These are phyloP conservation scores for Echinarachnius parma DNA, from an alignment of 53 echinoderm and acorn worm species.

Conservation along the genomic window DNA sequence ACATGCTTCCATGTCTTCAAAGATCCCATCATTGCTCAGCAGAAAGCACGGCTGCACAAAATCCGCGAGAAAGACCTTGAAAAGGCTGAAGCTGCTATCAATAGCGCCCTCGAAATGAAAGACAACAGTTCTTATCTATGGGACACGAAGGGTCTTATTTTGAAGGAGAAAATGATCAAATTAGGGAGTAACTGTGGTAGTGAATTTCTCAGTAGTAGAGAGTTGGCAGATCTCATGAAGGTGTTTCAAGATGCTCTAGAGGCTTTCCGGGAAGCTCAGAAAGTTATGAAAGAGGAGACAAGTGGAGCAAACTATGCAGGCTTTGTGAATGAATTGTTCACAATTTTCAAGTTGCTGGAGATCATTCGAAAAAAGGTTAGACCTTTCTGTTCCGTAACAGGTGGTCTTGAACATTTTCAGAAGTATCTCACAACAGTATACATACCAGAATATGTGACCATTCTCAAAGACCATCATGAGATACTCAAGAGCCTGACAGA, in stretches of 20 bases:
- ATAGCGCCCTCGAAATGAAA: constrained; percentile 32
- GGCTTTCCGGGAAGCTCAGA: constrained; percentile 24
- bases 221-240: background rate
- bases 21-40: constrained; percentile 50
- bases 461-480: too few relatives aligned
- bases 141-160: constrained; percentile 69
- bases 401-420: background rate
- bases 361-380: constrained; percentile 17
- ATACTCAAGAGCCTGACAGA: too few relatives aligned
- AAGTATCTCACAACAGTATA: constrained; percentile 2
- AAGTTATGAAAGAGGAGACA: constrained; percentile 9
- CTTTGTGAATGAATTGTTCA: constrained; percentile 14
- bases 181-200: background rate
- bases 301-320: constrained; percentile 3
- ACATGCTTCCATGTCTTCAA: constrained; percentile 16
- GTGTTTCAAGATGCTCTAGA: background rate
- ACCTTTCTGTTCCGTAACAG: background rate
- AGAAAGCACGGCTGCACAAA: constrained; percentile 40
- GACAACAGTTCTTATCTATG: constrained; percentile 49
- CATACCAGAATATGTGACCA: too few relatives aligned
- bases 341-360: constrained; percentile 23
- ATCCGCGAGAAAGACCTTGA: constrained; percentile 4
- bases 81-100: constrained; percentile 40
- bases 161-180: constrained; percentile 12
- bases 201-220: background rate